Base-by-base conservation (phyloP, 2,113 vertebrate genomes). In the Sebastes schlegelii region DNA sequence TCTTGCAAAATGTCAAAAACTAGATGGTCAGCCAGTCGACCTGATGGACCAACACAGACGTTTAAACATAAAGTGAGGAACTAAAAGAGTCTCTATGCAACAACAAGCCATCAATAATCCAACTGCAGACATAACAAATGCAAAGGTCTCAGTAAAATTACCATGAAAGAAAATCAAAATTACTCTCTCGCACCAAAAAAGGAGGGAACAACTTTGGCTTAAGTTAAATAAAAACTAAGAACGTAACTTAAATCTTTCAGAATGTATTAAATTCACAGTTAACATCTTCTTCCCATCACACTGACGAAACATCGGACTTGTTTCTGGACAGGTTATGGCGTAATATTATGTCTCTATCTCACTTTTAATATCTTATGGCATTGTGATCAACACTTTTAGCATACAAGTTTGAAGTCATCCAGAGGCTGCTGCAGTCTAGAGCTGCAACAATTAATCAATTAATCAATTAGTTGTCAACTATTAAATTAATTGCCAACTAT, bases 1-100 rank as follows among this genome's bases (percentile, higher is more conserved):
- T 97, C 96, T 87, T 88, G 96, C 61, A 99, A 51, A 80, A 98
- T 89, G 21, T 86, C 84, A 89, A 95, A 86, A 70, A 96, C 2
- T 48, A 94, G 94, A 16, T 90, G 81, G 72, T 98, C 95, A 58
- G 92, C 92, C 70, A 96, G 89, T 13, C 1, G 94, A 68, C 95
- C 98, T 99, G 72, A 70, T 57, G 66, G 42, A 79, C 10, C 3
- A 72, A 79, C 64, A 74, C 23, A 49, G 48, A 3, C 6, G 4
- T 71, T 43, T 52, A n/a, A 42, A 69, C 46, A 19, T 17, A 46
- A 6, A 80, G 1, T 34, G 55, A 79, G 40, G 9, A 43, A 75
- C 42, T 64, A 12, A 69, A 54, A 55, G 10, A n/a, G 57, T 43
- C 34, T 64, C 8, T 10, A 45, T 23, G 6, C 51, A 69, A 57